A percentile compares a stretch with the other conserved stretches of the same genome.
Conservation (phyloP, 2,113 vertebrate species). For the Lycaon pictus region DNA sequence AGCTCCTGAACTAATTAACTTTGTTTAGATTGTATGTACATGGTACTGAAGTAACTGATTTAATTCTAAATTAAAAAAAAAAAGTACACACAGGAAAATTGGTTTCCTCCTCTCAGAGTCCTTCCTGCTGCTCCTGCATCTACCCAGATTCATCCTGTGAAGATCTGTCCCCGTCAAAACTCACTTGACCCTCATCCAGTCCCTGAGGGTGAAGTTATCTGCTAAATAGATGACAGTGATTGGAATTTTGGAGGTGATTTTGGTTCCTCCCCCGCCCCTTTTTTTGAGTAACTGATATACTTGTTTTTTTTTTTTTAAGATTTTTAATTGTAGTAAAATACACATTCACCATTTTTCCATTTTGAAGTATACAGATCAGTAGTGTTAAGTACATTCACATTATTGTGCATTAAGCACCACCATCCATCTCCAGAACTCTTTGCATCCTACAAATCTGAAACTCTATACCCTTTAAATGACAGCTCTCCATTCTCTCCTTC, state of each 20-base stretch:
- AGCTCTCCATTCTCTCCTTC: neutral
- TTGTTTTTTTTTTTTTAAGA: neutral
- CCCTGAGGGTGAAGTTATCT: accelerated
- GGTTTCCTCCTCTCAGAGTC: neutral
- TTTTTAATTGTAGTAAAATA: neutral
- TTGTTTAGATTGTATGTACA: neutral
- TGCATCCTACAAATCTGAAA: neutral
- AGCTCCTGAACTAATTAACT: neutral
- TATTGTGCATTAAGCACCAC: neutral
- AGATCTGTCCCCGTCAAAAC: accelerated
- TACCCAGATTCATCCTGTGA: neutral
- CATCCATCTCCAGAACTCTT: neutral
- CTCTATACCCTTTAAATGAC: neutral
- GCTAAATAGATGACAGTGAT: too few species aligned
- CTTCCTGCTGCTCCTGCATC: neutral
- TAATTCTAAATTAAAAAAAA: neutral
- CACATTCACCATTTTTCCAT: neutral
- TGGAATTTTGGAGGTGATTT: constrained; percentile 13
- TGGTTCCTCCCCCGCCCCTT: neutral
- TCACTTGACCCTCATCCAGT: neutral
- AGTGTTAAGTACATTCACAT: neutral
- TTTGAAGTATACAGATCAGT: neutral
- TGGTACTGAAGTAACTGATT: neutral
- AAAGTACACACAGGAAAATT: neutral
- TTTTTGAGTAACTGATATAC: neutral